Evolutionary conservation across 2,888 invertebrate species (phyloP).

Genomic region (Phortica okadai): DNA sequence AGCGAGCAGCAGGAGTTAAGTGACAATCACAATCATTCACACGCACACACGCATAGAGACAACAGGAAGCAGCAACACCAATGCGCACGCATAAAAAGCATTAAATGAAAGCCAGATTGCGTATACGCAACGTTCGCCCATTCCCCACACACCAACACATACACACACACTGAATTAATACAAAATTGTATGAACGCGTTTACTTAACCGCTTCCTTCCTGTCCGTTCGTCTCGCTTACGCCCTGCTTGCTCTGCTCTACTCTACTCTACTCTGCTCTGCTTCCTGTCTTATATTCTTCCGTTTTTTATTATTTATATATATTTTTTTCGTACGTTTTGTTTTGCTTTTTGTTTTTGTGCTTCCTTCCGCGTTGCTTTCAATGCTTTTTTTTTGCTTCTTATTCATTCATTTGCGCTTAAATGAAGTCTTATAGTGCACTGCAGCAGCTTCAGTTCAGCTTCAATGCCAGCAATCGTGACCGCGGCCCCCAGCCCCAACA

Average conservation of each 20-base stretch:
- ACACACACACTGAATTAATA: slow-evolving; percentile 11
- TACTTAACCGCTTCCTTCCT: slow-evolving; percentile 29
- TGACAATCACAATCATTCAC: not conserved
- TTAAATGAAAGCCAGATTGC: slow-evolving; percentile 18
- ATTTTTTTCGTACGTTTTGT: slow-evolving; percentile 59
- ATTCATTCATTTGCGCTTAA: slow-evolving; percentile 53
- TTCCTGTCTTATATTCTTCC: slow-evolving; percentile 17
- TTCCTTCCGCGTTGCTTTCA: slow-evolving; percentile 17
- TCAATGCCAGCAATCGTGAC: too few relatives aligned
- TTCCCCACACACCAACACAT: not conserved
- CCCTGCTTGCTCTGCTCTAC: not conserved
- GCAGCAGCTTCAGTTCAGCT: not conserved
- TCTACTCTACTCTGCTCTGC: not conserved
- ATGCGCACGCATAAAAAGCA: slow-evolving; percentile 19
- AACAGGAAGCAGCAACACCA: not conserved
- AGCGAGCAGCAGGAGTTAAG: not conserved
- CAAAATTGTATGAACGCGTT: slow-evolving; percentile 22
- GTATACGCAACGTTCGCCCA: slow-evolving; percentile 19
- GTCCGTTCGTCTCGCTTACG: not conserved
- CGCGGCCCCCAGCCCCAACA: too few relatives aligned
- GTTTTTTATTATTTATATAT: not conserved
- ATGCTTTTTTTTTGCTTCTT: slow-evolving; percentile 19
- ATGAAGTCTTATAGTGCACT: slow-evolving; percentile 61
- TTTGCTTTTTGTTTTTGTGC: slow-evolving; percentile 13
- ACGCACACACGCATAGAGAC: not conserved